These are phyloP conservation scores for Rhopilema esculentum DNA, from an alignment of 30 jellyfish, hydroid and myxozoan species.

Conservation along the genomic window DNA sequence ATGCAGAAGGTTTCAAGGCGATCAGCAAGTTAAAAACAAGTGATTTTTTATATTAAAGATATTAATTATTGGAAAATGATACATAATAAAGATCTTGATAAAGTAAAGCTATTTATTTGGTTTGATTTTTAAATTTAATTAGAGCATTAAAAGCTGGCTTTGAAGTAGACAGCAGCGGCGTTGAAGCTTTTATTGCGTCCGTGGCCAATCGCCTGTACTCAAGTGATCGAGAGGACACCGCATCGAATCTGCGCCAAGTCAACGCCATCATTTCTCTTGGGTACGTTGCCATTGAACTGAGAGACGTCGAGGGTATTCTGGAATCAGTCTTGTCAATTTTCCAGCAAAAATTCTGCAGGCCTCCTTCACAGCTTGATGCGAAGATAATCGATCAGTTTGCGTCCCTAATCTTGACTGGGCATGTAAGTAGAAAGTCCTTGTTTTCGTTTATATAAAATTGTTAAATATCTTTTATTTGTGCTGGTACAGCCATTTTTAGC, in stretches of 20 bases:
- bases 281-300: slow-evolving; percentile 82
- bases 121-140: not conserved
- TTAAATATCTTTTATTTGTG: too few relatives aligned
- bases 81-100: too few relatives aligned
- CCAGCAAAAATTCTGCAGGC: slow-evolving; percentile 92
- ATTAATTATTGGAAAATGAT: too few relatives aligned
- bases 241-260: slow-evolving; percentile 73
- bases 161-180: slow-evolving; percentile 64
- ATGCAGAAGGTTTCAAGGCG: too few relatives aligned
- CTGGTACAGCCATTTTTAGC: too few relatives aligned
- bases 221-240: slow-evolving; percentile 57
- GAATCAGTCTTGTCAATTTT: slow-evolving; percentile 82
- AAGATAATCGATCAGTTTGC: slow-evolving; percentile 91
- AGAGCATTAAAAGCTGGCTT: slow-evolving; percentile 80
- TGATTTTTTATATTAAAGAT: too few relatives aligned
- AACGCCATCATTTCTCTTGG: slow-evolving; percentile 83
- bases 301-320: slow-evolving; percentile 74
- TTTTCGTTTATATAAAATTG: not conserved
- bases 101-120: not conserved
- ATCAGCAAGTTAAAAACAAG: too few relatives aligned
- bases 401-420: slow-evolving; percentile 81
- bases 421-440: slow-evolving; percentile 54
- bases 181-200: slow-evolving; percentile 81
- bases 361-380: slow-evolving; percentile 91
- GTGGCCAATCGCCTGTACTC: slow-evolving; percentile 90